Base-by-base conservation (phyloP, 2,888 invertebrate genomes). In the Eumerus sabulonum region DNA sequence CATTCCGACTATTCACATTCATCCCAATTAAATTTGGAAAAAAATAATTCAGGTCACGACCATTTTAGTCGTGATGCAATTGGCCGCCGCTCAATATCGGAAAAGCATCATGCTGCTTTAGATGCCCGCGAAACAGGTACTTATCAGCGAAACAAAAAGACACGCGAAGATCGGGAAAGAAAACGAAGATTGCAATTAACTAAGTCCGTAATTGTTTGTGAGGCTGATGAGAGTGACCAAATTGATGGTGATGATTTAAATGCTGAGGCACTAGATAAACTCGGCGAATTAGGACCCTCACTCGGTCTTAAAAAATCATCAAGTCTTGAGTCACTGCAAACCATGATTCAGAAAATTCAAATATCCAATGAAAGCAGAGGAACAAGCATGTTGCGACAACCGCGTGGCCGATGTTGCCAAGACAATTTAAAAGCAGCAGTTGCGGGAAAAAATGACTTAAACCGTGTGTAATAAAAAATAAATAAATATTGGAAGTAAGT, bases 81-180 rank as follows among this genome's bases (percentile, higher is more conserved):
- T 82, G 98, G 98, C 0, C 91, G 99, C 19, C 97, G 98, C 87
- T 98, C 98, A 86, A 98, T 99, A 95, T 98, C 98, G 0, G 99
- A 99, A 90, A 99, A 99, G 88, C 91, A 98, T 51, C 98, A 98
- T 90, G 98, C 98, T 0, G 96, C 97, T 1, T 90, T 97, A 76
- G 98, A 99, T 90, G 98, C 99, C 48, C 95, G 95, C 87, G 95
- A 92, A 87, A 98, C 97, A 0, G 97, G 97, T 85, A 98, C 98
- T 0, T 99, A 98, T 89, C 96, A 98, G 89, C 91, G 94, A 76
- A 95, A 95, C 83, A 96, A 96, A 86, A 94, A 94, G 86, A 85
- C 93, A 83, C 90, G 95, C 71, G 92, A 92, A 84, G 91, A 91
- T 82, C 89, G 92, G 13, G 91, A 91, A 81, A 90, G 90, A 66